Base-by-base conservation (phyloP, 2,797 vertebrate species). In the Pelodytes ibericus region DNA sequence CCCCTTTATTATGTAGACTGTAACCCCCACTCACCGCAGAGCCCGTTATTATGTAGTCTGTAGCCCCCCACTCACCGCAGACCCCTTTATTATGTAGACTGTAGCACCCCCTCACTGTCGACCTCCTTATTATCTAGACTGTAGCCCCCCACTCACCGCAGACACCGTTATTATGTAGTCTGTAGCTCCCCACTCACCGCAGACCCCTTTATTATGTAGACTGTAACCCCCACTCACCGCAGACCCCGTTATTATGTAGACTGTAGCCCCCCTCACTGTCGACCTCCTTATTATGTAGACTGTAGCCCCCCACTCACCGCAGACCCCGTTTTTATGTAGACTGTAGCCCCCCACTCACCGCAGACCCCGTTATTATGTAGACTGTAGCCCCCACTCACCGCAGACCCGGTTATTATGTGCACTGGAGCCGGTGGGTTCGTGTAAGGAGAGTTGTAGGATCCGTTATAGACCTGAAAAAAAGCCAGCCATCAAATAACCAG, bases 211-310 rank as follows among this genome's bases (percentile, higher is more conserved):
- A 1, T 11, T 36, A 36, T 11, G 18, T 13, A n/a, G n/a, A 39
- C 36, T 39, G 7, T 39, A 7, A n/a, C n/a, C n/a, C 6, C 16
- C 16, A 64, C 94, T 94, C 84, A 95, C 95, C 25, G 95, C 95
- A 20, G 95, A 96, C 80, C 95, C 95, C 0, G 94, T 94, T 86
- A 95, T 94, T 65, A 96, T 95, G 77, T 96, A 95, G 0, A 96
- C 92, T 0, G 95, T 94, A 58, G 90, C 94, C 79, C 31, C 4
- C 1, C 36, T 29, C 10, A 10, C 18, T 26, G 2, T 24, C 20
- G 24, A 96, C 80, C 95, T 95, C 0, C 94, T 94, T 86, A 95
- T 94, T 66, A 96, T 95, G 75, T 95, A 95, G 0, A 96, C 92
- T 0, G 95, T 94, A 57, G 90, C 94, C 31, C 31, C n/a, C 31